Conservation (phyloP, 2,113 vertebrate species). For the Myrmecobius fasciatus region DNA sequence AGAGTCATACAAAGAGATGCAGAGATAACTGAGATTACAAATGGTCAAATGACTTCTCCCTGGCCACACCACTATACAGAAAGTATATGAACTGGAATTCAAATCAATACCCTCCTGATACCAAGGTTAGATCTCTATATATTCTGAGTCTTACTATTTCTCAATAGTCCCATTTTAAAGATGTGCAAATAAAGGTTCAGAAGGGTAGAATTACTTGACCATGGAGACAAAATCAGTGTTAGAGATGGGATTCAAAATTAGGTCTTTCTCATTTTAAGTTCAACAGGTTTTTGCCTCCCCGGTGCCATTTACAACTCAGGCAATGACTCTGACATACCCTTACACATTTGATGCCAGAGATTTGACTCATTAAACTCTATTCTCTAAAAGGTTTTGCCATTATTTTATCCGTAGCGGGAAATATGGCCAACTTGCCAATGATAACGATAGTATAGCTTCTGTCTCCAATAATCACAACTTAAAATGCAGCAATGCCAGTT, state of each 20-base stretch:
- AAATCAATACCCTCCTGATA: neutral
- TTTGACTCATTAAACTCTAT: neutral
- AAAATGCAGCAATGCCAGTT: neutral
- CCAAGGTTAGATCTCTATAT: neutral
- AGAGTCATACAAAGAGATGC: neutral
- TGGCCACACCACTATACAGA: neutral
- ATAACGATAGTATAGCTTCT: neutral
- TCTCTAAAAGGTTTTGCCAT: neutral
- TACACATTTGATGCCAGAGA: neutral
- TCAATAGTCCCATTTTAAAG: neutral
- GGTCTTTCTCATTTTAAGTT: neutral
- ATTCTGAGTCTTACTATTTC: neutral
- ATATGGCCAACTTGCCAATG: neutral
- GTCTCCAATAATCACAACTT: neutral
- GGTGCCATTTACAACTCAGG: neutral
- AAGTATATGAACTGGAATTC: neutral
- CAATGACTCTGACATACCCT: neutral
- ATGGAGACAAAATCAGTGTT: neutral
- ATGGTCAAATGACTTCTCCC: neutral
- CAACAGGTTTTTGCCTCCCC: neutral
- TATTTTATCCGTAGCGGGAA: neutral
- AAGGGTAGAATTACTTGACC: neutral
- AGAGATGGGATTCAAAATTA: neutral
- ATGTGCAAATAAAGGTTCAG: neutral
- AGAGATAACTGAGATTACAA: neutral